Evolutionary conservation across 2,888 invertebrate species (phyloP), one percentile per base, ranked within the genome.

Genomic region (Leistus spinibarbis): DNA sequence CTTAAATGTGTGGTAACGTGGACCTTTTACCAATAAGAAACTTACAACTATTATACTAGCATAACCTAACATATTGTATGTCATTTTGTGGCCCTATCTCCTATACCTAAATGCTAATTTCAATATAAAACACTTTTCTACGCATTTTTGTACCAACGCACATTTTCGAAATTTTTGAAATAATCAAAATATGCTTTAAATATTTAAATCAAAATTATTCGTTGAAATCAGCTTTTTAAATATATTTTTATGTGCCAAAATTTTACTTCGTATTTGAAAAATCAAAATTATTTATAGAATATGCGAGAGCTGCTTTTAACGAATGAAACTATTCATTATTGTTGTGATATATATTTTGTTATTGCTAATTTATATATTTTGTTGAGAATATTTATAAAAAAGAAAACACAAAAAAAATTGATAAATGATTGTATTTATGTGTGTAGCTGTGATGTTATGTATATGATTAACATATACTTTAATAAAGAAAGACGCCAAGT

Each of bases 401-500:
- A 60, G 20, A 13, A 57, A 57, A n/a, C 10, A 7, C 13, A 57
- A 60, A 60, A 19, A 20, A 10, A 60, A 20, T 57, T 57, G 57
- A 57, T 57, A 19, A 27, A 40, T 66, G 40, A 17, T 27, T 40
- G 17, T 56, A 23, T 73, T 73, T 66, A 24, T 62, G 68, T 74
- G 74, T 75, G 63, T 75, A 75, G 68, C 68, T 75, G 75, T 75
- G 69, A 75, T 75, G 75, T 75, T 69, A 69, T 73, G 66, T 73
- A 73, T 54, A 66, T 67, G 67, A 63, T 63, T 63, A 69, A 66
- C 54, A 24, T 66, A 66, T 66, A 66, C 40, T 63, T 64, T 75
- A 75, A 79, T 79, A 80, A 79, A 76, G 80, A 80, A 80, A 81
- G 80, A 81, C 81, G 80, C 79, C 79, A 79, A 81, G 81, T 81